Conservation (phyloP, 1,140 invertebrate species). For the Geopemphigus sp. region DNA sequence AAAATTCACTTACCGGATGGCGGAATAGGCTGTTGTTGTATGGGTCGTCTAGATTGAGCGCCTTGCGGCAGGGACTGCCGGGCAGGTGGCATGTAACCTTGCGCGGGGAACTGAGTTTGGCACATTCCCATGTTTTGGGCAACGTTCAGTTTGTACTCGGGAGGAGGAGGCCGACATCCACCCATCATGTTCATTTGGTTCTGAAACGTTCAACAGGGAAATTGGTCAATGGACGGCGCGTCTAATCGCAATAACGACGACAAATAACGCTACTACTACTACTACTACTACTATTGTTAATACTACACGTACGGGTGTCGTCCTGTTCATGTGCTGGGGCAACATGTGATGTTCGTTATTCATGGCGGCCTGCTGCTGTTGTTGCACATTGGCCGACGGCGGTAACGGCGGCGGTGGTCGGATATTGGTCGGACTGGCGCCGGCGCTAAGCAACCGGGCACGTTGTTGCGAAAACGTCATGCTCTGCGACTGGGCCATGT, state of each 20-base stretch:
- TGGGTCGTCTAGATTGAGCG: constrained; percentile 25
- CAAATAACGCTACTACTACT: too few relatives aligned
- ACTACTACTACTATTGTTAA: too few relatives aligned
- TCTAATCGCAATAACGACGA: too few relatives aligned
- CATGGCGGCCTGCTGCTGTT: neutral
- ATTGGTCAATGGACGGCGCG: too few relatives aligned
- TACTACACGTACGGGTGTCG: constrained; percentile 8
- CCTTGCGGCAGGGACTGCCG: constrained; percentile 28
- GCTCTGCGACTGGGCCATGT: constrained; percentile 36
- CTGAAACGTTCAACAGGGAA: neutral
- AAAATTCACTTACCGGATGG: constrained; percentile 28
- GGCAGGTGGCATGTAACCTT: constrained; percentile 36
- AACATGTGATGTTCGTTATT: constrained; percentile 38
- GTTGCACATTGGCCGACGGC: neutral
- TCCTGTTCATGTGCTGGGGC: constrained; percentile 40
- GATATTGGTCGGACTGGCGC: constrained; percentile 37
- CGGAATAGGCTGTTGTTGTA: constrained; percentile 42
- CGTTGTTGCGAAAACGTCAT: constrained; percentile 41
- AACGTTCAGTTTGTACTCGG: constrained; percentile 37
- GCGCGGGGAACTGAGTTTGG: constrained; percentile 13
- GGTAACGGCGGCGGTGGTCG: too few relatives aligned
- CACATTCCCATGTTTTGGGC: constrained; percentile 45
- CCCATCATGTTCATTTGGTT: constrained; percentile 40
- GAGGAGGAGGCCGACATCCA: constrained; percentile 34
- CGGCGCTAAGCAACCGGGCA: constrained; percentile 17